Evolutionary conservation across 2,113 vertebrate genomes (phyloP).

Genomic region (Anas platyrhynchos): DNA sequence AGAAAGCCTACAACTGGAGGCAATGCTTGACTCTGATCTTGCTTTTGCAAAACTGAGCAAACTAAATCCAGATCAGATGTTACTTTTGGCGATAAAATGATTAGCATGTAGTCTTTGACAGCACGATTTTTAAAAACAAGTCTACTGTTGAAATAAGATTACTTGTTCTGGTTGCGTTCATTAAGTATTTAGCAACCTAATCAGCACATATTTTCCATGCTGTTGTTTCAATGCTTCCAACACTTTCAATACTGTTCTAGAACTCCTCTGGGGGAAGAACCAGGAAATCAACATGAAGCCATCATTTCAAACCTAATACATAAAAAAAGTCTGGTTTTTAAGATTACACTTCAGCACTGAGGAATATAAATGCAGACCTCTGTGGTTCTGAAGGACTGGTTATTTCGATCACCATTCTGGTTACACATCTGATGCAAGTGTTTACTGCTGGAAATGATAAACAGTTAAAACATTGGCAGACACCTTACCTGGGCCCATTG

Average conservation of each 20-base stretch:
- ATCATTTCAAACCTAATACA: neutral
- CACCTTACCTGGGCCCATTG: slow-evolving; percentile 92
- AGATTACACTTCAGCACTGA: neutral
- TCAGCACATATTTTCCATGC: neutral
- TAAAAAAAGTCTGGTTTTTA: neutral
- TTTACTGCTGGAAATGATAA: too few relatives aligned
- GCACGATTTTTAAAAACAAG: neutral
- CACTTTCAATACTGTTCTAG: neutral
- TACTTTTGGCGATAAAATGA: neutral
- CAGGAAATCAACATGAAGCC: neutral
- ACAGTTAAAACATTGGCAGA: neutral
- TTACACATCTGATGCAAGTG: neutral
- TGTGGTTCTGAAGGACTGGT: neutral
- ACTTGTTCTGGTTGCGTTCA: neutral
- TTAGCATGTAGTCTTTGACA: neutral
- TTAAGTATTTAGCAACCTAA: slow-evolving; percentile 39
- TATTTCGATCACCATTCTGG: neutral
- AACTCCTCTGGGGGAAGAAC: neutral
- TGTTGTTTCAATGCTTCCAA: slow-evolving; percentile 16
- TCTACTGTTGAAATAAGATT: slow-evolving; percentile 9
- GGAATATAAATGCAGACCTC: too few relatives aligned
- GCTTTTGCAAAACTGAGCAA: neutral
- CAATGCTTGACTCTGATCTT: neutral
- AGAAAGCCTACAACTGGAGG: neutral
- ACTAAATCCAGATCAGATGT: neutral